Evolutionary conservation across 2,888 invertebrate genomes (phyloP).

Genomic region (Lasioglossum vierecki): DNA sequence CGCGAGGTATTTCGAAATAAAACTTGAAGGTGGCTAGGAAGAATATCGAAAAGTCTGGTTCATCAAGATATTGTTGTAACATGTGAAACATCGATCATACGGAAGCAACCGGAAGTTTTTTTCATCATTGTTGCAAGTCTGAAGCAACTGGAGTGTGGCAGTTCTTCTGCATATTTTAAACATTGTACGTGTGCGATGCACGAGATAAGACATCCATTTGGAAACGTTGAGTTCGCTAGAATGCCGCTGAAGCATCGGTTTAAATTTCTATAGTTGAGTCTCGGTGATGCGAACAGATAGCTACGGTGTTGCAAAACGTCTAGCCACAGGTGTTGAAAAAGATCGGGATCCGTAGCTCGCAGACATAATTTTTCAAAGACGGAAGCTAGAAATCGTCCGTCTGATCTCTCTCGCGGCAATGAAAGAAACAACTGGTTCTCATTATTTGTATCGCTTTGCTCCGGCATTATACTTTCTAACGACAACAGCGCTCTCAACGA

Average conservation of each 20-base stretch:
- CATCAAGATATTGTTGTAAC: neutral
- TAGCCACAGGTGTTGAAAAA: neutral
- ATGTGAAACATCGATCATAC: too few relatives aligned
- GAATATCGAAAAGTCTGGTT: neutral
- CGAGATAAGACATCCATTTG: neutral
- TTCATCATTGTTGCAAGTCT: neutral
- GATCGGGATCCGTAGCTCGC: neutral
- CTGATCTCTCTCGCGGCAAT: neutral
- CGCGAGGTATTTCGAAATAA: neutral
- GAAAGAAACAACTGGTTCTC: constrained; percentile 21
- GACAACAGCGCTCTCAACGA: constrained; percentile 17
- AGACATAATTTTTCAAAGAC: constrained; percentile 6
- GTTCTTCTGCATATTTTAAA: neutral
- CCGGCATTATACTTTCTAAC: constrained; percentile 40
- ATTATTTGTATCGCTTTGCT: constrained; percentile 40
- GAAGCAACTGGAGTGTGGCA: neutral
- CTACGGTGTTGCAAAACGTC: neutral
- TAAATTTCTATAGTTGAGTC: neutral
- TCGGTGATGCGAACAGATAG: neutral
- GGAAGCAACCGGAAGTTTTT: neutral
- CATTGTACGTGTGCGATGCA: neutral
- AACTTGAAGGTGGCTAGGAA: neutral
- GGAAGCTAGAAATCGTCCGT: constrained; percentile 1
- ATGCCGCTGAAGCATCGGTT: neutral
- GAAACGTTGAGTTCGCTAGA: neutral